Base-by-base conservation (phyloP, 2,113 vertebrate species). In the Gambusia affinis region DNA sequence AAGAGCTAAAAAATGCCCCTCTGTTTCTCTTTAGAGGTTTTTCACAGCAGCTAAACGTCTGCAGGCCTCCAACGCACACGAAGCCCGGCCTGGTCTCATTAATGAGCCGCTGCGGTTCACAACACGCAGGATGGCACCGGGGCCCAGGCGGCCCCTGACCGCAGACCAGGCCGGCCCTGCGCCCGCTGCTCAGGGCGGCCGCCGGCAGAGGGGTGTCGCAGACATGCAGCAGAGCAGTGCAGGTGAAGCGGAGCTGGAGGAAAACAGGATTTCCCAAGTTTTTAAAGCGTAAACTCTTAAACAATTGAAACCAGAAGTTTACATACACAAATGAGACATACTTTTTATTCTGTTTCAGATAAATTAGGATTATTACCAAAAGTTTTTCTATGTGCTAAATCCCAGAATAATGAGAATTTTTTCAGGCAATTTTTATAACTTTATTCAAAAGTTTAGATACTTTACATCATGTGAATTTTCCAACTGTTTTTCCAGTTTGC, bases 41-140 rank as follows among this genome's bases (percentile, higher is more conserved):
- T 92, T 79, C 83, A 81, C 84, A 73, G 83, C 85, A 37, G 80
- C 76, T 71, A 71, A 76, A 76, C 17, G 67, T 79, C 83, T 12
- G 27, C 35, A 11, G 79, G 82, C 91, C 87, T 89, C 90, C 91
- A 84, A 87, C 87, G n/a, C 83, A 82, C 64, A 68, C 78, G 63
- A 31, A 57, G 78, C 74, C 75, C 76, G 42, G 81, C 89, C 90
- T 87, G 89, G 85, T 87, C 92, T 84, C 87, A 91, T 93, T 93
- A 94, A 92, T 88, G 88, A 89, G 83, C 75, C 75, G 88, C 85
- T 85, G 79, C 37, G 80, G 85, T 78, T 83, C 74, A 78, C 61
- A 79, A 78, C 82, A 74, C 64, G 77, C 6, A 72, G 39, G 84
- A 86, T 91, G 88, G 88, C 89, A 65, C 93, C 89, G 88, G 82